Conservation (phyloP, 2,888 invertebrate species). For the Amphipoea oculea region DNA sequence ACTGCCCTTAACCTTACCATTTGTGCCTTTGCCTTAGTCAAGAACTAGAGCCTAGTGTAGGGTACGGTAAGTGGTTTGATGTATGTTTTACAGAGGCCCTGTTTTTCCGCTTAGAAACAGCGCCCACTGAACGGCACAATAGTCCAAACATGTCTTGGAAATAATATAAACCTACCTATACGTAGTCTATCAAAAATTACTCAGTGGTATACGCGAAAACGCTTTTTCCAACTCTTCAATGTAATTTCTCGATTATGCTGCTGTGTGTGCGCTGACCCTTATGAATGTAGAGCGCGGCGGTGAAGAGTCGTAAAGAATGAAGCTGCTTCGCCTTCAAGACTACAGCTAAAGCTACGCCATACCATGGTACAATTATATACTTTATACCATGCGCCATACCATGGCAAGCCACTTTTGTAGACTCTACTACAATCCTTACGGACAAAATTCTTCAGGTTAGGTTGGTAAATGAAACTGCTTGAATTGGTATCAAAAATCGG, state of each 20-base stretch:
- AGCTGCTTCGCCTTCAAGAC: neutral
- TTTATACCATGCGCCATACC: too few species aligned
- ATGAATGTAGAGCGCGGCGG: neutral
- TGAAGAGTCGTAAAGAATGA: neutral
- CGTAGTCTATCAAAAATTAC: neutral
- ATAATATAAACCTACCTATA: neutral
- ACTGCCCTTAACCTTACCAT: neutral
- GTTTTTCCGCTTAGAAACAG: neutral
- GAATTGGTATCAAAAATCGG: constrained; percentile 89
- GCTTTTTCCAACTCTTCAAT: neutral
- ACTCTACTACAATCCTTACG: too few species aligned
- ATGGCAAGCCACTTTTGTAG: neutral
- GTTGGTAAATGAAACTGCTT: constrained; percentile 76
- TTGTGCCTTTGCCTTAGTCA: neutral
- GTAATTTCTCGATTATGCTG: neutral
- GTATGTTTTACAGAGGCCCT: neutral
- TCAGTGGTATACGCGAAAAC: neutral
- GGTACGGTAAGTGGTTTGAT: neutral
- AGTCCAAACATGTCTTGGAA: neutral
- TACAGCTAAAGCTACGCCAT: neutral
- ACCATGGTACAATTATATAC: too few species aligned
- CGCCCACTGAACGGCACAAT: neutral
- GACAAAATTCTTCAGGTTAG: neutral
- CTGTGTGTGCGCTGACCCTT: neutral
- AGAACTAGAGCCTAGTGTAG: neutral